Base-by-base conservation (phyloP, 2,888 invertebrate species). In the Cephus pygmeus region DNA sequence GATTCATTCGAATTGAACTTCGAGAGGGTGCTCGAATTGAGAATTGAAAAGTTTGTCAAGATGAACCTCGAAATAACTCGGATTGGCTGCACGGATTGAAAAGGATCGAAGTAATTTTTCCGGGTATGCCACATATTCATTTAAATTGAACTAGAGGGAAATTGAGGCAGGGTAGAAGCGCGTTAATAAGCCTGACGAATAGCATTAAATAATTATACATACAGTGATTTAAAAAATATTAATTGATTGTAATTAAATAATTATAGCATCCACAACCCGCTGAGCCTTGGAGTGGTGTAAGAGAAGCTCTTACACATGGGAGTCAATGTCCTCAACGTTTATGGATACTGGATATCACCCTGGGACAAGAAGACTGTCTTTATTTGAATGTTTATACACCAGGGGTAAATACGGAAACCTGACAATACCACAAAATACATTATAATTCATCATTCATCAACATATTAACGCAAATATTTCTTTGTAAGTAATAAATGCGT, bases 331-430 rank as follows among this genome's bases (percentile, higher is more conserved):
- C 74, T 31, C 79, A 79, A 69, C n/a, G 35, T 69, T 34, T 76
- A 12, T 77, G 56, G 73, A 3, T 76, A 12, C 15, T 79, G 9
- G 76, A 79, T 68, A 33, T 33, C 56, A 73, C n/a, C 34, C 69
- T 79, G n/a, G 79, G 79, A 34, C 30, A 33, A 30, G 79, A 79
- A 40, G 79, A 79, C 30, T 79, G 79, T 30, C 79, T 79, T 34
- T 79, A 79, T 35, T 69, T 79, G 40, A 79, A 79, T 71, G 12
- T 79, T 69, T 79, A 79, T 73, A 69, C 76, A 33, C 79, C 76
- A 11, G 68, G 71, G 79, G 79, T 79, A 73, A 79, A 76, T 4
- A 56, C 56, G 23, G 56, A 56, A 56, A 56, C 2, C 56, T 56
- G 23, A 56, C 1, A 56, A 56, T 23, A 40, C 1, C 23, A 23